A percentile compares a stretch with the other conserved stretches of the same genome.
These are phyloP conservation scores for Hypotaenidia philippensis DNA, from an alignment of 2,797 vertebrate genomes.

Conservation along the genomic window DNA sequence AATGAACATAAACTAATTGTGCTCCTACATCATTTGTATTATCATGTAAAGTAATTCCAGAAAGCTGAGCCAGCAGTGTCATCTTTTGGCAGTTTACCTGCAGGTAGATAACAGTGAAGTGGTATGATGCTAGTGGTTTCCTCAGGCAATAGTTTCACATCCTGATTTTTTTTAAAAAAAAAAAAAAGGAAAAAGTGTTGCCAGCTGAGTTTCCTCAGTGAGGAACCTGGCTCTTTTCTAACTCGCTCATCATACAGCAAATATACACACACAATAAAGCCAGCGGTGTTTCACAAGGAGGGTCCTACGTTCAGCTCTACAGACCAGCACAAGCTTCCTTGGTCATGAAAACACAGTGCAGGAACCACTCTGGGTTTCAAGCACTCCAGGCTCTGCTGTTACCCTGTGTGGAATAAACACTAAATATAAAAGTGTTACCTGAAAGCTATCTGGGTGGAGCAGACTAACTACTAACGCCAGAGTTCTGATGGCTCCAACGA, in stretches of 20 bases:
- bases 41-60: not conserved
- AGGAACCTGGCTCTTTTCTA: not conserved
- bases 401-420: not conserved
- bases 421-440: not conserved
- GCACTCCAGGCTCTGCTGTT: not conserved
- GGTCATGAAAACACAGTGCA: not conserved
- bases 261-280: not conserved
- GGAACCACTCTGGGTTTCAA: no score
- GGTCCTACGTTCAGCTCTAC: not conserved
- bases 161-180: no score
- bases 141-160: not conserved
- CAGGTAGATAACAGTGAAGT: not conserved
- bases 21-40: not conserved
- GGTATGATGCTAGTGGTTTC: not conserved
- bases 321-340: not conserved
- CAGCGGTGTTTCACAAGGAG: not conserved
- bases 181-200: not conserved
- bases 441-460: conserved; percentile 4
- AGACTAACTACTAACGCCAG: not conserved
- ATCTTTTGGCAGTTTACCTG: not conserved
- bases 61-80: not conserved
- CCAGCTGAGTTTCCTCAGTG: not conserved
- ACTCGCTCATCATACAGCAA: not conserved
- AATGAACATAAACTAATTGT: not conserved
- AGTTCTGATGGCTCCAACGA: not conserved